These are phyloP conservation scores for Numida meleagris DNA, from an alignment of 2,113 vertebrate species.

Conservation along the genomic window DNA sequence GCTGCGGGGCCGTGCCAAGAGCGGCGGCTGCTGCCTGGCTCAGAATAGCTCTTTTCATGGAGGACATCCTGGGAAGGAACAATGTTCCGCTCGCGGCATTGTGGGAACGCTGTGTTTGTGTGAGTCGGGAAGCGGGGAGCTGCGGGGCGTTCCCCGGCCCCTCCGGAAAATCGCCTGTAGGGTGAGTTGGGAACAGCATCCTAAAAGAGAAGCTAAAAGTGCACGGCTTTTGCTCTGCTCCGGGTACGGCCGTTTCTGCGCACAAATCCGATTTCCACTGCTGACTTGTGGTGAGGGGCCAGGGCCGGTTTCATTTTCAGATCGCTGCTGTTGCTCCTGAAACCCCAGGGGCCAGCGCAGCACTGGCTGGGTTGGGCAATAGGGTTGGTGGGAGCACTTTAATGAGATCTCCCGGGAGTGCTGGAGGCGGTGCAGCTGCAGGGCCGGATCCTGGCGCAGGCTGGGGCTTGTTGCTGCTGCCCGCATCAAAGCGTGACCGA, in stretches of 20 bases:
- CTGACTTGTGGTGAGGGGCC: not conserved
- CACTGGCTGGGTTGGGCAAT: not conserved
- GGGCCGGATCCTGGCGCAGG: slow-evolving; percentile 30
- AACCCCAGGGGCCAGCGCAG: not conserved
- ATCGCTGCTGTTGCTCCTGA: not conserved
- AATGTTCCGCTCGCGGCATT: slow-evolving; percentile 68
- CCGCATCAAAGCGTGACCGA: not conserved
- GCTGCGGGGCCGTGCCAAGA: slow-evolving; percentile 54
- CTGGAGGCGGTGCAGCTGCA: not conserved
- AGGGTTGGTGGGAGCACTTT: not conserved
- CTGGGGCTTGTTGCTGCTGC: not conserved
- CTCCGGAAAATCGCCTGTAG: slow-evolving; percentile 3
- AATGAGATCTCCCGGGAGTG: not conserved
- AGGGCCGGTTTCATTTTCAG: slow-evolving; percentile 6
- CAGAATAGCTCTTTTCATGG: slow-evolving; percentile 74
- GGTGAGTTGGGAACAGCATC: not conserved
- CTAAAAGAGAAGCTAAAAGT: not conserved
- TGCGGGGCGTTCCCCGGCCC: slow-evolving; percentile 35
- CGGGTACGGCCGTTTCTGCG: not conserved
- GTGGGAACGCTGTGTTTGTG: slow-evolving; percentile 53
- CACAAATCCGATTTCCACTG: not conserved
- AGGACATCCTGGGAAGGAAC: slow-evolving; percentile 72
- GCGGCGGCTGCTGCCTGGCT: slow-evolving; percentile 55
- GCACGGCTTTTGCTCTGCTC: accelerated
- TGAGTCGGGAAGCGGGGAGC: slow-evolving; percentile 9